Evolutionary conservation across 2,113 vertebrate genomes (phyloP), one percentile per base, ranked within the genome.

Genomic region (Mobula hypostoma): DNA sequence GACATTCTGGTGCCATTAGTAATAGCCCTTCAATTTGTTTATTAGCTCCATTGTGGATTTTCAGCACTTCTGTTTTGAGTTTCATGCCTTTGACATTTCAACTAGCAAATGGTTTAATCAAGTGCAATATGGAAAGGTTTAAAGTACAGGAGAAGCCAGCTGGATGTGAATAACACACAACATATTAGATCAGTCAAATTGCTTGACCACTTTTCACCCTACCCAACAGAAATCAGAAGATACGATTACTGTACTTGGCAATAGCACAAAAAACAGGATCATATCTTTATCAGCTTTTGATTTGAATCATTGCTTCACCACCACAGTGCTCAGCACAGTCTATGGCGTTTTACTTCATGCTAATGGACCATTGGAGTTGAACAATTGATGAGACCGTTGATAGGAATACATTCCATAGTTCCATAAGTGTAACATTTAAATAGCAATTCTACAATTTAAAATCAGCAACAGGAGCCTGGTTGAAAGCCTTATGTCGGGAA

Each of bases 1-100:
- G 82, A 61, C 82, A 85, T 83, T 83, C 40, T 83, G 80, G 80
- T 83, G 80, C 80, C 80, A 56, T 61, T 56, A 85, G 61, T 85
- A 85, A 85, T 85, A 61, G 24, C 8, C 56, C 21, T 85, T 85
- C 56, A 85, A 61, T 58, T 58, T 21, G 24, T 85, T 85, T 85
- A 85, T 85, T 58, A 85, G 56, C 82, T 85, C 82, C 21, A 61
- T 85, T 85, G 48, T 85, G 82, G 48, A 58, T 85, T 61, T 48
- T 40, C 80, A 21, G 80, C 36, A 82, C 4, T 82, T 85, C 48
- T 24, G 9, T 58, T 85, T 85, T 61, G 48, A 85, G 82, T 29
- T 29, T 27, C 82, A 29, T 85, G 82, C 48, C 24, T 85, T 61
- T 85, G 24, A 85, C 56, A 85, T 61, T 85, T 85, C 56, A 61